Evolutionary conservation across 2,888 invertebrate genomes (phyloP).

Genomic region (Leucophenga maculata): DNA sequence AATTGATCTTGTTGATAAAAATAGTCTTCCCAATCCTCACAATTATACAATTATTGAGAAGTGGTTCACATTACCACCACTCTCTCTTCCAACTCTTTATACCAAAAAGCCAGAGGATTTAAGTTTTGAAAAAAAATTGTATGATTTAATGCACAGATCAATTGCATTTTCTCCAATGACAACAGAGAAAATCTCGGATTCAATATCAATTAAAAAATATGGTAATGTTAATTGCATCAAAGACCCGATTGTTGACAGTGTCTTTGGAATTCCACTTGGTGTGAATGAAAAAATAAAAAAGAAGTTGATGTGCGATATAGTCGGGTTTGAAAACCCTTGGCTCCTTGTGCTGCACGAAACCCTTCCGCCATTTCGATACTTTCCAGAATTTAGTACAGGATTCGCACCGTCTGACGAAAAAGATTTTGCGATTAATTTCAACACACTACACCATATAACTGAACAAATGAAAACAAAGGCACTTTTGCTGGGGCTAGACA

Average conservation of each 20-base stretch:
- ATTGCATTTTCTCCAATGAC: no score
- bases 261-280: constrained; percentile 43
- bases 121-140: no score
- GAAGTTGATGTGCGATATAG: constrained; percentile 46
- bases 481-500: constrained; percentile 51
- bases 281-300: constrained; percentile 44
- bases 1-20: no score
- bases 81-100: no score
- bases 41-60: no score
- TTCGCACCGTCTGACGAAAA: constrained; percentile 50
- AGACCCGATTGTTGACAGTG: constrained; percentile 44
- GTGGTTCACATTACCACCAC: no score
- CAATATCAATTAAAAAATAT: no score
- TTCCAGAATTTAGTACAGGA: constrained; percentile 52
- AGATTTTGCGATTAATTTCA: constrained; percentile 49
- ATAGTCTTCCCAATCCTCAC: no score
- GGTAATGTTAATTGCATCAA: constrained; percentile 40
- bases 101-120: no score
- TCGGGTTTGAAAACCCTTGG: constrained; percentile 47
- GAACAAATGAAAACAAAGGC: constrained; percentile 48
- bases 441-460: constrained; percentile 47
- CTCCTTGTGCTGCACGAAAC: constrained; percentile 49
- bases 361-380: constrained; percentile 44
- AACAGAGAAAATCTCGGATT: no score
- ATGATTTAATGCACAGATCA: no score